Base-by-base conservation (phyloP, 2,797 vertebrate genomes). In the Peromyscus eremicus region DNA sequence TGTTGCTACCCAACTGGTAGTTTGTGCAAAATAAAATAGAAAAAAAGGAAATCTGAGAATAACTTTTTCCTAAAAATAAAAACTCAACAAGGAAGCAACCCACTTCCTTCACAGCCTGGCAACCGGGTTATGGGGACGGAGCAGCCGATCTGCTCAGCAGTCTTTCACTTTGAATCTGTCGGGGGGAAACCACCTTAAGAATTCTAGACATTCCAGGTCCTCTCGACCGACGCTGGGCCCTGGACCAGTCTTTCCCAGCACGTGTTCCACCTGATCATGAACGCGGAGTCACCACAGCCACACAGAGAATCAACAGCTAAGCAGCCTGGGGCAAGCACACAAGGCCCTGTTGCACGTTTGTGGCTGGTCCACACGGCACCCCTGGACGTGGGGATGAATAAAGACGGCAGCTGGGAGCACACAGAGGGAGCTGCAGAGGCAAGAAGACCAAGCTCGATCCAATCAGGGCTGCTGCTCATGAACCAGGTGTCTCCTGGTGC, bases 1-100 rank as follows among this genome's bases (percentile, higher is more conserved):
- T 82, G 97, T 97, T 98, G 98, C 97, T 98, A 97, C 94, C 94
- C 97, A 97, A 98, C 97, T 81, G 73, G 93, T 77, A 55, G 92
- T 97, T 91, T 97, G 91, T 93, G 76, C 95, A 97, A 98, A 98
- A 97, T 97, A 98, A 95, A 92, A 91, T 27, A 77, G 27, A 92
- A 95, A 49, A 49, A 93, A 97, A 88, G 97, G 97, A 97, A 98
- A 97, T 89, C 95, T 88, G 52, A 96, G 94, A 98, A 97, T 97
- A 97, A 95, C 92, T 83, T 88, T 87, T 96, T 83, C 64, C 94
- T 94, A 92, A 96, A 96, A 98, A 96, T 97, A 97, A 96, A 94
- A 32, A 29, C 81, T 64, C 92, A 76, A 77, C 86, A 85, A 95
- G 95, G 97, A 98, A 97, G 89, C 49, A 0, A 94, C 95, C 95